Percentiles rank a stretch among this genome's conserved stretches.
Evolutionary conservation across 2,888 invertebrate genomes (phyloP).

Genomic region (Argyresthia albistria): DNA sequence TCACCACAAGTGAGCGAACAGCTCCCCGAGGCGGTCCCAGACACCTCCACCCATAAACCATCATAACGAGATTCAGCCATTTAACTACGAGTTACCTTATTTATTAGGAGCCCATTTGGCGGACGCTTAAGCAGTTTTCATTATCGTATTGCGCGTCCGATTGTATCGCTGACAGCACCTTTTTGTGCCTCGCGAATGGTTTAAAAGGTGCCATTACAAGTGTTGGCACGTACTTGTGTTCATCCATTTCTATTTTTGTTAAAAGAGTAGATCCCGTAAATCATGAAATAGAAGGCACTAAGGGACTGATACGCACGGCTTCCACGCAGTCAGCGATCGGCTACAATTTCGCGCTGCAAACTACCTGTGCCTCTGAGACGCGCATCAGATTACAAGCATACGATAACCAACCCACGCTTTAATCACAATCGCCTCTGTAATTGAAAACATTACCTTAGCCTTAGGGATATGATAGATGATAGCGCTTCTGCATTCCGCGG

Average conservation of each 20-base stretch:
- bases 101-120: constrained; percentile 39
- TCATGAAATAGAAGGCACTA: neutral
- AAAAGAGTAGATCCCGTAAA: neutral
- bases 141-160: constrained; percentile 26
- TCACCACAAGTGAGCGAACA: too few relatives aligned
- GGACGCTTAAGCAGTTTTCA: constrained; percentile 39
- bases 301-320: neutral
- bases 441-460: constrained; percentile 20
- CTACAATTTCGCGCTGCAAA: too few relatives aligned
- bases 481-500: constrained; percentile 4
- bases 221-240: too few relatives aligned
- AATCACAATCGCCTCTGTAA: constrained; percentile 25
- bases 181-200: neutral
- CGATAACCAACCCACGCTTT: constrained; percentile 14
- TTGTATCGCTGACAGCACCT: constrained; percentile 15
- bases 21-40: neutral
- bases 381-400: too few relatives aligned
- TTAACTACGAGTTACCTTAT: constrained; percentile 19
- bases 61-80: neutral
- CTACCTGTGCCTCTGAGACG: too few relatives aligned
- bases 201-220: too few relatives aligned
- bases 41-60: neutral
- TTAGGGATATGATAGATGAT: constrained; percentile 3
- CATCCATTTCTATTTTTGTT: neutral
- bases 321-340: neutral